Base-by-base conservation (phyloP, 2,888 invertebrate species). In the Congeria kusceri region DNA sequence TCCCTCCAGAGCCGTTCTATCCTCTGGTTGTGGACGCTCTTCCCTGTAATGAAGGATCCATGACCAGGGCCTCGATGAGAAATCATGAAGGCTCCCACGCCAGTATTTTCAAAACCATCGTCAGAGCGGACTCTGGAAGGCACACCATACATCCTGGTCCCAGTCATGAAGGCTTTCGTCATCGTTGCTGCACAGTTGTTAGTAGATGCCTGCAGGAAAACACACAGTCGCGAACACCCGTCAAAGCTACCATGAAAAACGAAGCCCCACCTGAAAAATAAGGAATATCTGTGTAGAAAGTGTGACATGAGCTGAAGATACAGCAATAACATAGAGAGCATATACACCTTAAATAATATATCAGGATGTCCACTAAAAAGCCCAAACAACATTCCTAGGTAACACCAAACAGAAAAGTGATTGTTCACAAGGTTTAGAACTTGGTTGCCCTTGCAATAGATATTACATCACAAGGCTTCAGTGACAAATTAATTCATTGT, bases 1-100 rank as follows among this genome's bases (percentile, higher is more conserved):
- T 85, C 84, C n/a, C 80, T 56, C 86, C 78, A 83, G 20, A 78
- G 28, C 23, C 83, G 23, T 56, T 85, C 83, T 23, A 84, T 84
- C n/a, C 86, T 49, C 25, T 83, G 82, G 53, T 86, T 86, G 67
- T 86, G 86, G 20, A 76, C 74, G 44, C 79, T 79, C 27, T 32
- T 57, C 3, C 86, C 86, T 27, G 76, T 65, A n/a, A 86, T 78
- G 47, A 58, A 76, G 27, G 59, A 59, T 11, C 86, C 84, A 57
- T 74, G 9, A 11, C 57, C 68, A 15, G 64, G 13, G 32, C 84
- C 86, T 53, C 83, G 59, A 44, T 68, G 7, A 3, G 53, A 32
- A 23, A 69, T 25, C 84, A 86, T 86, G 29, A 73, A 72, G 0
- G 44, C 64, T 46, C 46, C 61, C 1, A 83, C 78, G 27, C 29